Evolutionary conservation across 2,888 invertebrate species (phyloP).

Genomic region (Epinotia demarniana): DNA sequence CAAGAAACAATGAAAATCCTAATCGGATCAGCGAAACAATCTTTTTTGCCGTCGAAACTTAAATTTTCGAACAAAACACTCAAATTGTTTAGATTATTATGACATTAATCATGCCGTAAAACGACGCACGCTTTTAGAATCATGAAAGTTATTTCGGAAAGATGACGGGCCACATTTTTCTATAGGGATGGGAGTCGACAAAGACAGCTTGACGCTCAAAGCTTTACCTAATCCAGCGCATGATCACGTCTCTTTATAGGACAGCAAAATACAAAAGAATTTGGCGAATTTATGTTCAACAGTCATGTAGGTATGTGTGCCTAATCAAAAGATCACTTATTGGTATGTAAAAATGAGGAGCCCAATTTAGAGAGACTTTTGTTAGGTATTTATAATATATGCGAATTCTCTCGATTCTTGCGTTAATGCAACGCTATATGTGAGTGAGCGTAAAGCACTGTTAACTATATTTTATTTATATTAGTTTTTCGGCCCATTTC

Average conservation of each 20-base stretch:
- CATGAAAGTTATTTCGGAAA: constrained; percentile 36
- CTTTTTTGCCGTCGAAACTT: constrained; percentile 2
- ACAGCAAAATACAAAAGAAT: background rate
- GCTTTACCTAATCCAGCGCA: background rate
- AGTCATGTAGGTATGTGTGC: no score
- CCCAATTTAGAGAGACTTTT: no score
- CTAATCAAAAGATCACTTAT: no score
- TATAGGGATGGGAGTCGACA: constrained; percentile 26
- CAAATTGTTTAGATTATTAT: constrained; percentile 37
- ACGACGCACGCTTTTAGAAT: constrained; percentile 21
- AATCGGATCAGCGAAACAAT: constrained; percentile 9
- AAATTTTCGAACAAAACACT: background rate
- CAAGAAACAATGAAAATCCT: constrained; percentile 21
- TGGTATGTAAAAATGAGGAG: no score
- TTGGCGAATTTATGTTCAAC: no score
- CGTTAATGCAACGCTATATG: no score
- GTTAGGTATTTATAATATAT: no score
- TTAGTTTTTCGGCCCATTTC: no score
- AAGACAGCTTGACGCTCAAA: background rate
- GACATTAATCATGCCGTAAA: constrained; percentile 34
- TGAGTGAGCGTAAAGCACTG: no score
- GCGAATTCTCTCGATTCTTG: no score
- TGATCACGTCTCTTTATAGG: background rate
- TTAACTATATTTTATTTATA: no score
- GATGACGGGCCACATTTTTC: constrained; percentile 40